Percentiles rank a stretch among this genome's conserved stretches.
These are phyloP conservation scores for Petrocephalus zakoni DNA, from an alignment of 2,113 vertebrate genomes.

Conservation along the genomic window DNA sequence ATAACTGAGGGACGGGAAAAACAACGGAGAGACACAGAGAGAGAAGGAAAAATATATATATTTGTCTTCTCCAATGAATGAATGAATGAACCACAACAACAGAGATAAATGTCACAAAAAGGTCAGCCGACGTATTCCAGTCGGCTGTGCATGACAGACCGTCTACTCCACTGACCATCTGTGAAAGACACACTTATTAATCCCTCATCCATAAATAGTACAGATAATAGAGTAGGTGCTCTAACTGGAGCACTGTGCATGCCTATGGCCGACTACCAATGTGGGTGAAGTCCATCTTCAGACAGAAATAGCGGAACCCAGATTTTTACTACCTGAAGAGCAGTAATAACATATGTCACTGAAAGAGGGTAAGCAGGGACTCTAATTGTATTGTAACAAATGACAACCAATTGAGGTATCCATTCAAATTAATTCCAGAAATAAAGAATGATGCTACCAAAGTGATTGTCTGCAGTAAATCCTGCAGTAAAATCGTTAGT, in stretches of 20 bases:
- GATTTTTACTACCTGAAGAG: not conserved
- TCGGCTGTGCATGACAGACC: not conserved
- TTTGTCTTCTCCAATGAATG: not conserved
- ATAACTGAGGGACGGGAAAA: conserved; percentile 55
- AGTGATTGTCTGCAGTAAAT: not conserved
- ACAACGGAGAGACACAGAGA: not conserved
- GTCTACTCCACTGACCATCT: not conserved
- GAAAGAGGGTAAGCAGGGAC: not conserved
- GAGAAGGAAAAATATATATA: not conserved
- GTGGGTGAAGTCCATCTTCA: conserved; percentile 15
- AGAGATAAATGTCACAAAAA: not conserved
- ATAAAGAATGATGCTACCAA: not conserved
- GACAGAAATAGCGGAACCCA: conserved; percentile 20
- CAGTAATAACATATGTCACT: not conserved
- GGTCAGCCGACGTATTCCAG: not conserved
- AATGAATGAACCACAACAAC: not conserved
- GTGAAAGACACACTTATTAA: conserved; percentile 4
- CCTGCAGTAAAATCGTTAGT: not conserved
- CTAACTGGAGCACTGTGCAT: not conserved
- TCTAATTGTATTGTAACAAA: not conserved
- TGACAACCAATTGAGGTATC: not conserved
- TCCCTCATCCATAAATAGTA: not conserved
- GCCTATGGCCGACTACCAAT: not conserved
- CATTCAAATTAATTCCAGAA: not conserved
- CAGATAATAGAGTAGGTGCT: not conserved